Conservation (phyloP, 2,797 vertebrate species). For the Zalophus californianus region DNA sequence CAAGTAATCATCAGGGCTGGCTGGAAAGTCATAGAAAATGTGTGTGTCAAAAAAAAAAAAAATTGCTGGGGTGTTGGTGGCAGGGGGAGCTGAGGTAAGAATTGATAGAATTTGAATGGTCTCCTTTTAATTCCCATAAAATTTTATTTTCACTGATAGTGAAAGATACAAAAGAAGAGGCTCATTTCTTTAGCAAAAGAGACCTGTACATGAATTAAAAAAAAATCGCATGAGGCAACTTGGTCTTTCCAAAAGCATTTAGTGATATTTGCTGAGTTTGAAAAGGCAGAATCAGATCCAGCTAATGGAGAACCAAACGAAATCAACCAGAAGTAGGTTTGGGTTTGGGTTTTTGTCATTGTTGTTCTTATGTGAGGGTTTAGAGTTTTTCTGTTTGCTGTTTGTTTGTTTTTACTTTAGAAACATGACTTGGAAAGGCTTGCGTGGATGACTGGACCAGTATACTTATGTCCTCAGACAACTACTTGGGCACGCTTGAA, state of each 20-base stretch:
- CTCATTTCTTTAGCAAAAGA: conserved; percentile 53
- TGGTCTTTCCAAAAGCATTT: conserved; percentile 56
- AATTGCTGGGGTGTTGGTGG: neutral
- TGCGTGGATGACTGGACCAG: neutral
- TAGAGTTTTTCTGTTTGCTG: neutral
- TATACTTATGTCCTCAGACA: neutral
- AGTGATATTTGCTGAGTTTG: conserved; percentile 23
- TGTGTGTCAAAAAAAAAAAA: neutral
- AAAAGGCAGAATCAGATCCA: neutral
- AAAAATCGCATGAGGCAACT: neutral
- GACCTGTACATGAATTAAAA: neutral
- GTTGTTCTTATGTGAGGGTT: neutral
- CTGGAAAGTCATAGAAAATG: conserved; percentile 53
- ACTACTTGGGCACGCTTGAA: neutral
- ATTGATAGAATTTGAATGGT: neutral
- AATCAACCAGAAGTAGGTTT: neutral
- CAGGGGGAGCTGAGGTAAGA: neutral
- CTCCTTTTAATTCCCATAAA: conserved; percentile 14
- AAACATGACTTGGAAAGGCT: neutral
- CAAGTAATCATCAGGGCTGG: neutral
- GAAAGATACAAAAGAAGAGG: conserved; percentile 31
- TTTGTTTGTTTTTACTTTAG: conserved; percentile 34
- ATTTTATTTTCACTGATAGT: neutral
- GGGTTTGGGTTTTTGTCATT: neutral
- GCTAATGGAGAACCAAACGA: neutral